Percentiles rank a stretch among this genome's conserved stretches.
These are phyloP conservation scores for Gila orcuttii DNA, from an alignment of 2,113 vertebrate species.

Conservation along the genomic window DNA sequence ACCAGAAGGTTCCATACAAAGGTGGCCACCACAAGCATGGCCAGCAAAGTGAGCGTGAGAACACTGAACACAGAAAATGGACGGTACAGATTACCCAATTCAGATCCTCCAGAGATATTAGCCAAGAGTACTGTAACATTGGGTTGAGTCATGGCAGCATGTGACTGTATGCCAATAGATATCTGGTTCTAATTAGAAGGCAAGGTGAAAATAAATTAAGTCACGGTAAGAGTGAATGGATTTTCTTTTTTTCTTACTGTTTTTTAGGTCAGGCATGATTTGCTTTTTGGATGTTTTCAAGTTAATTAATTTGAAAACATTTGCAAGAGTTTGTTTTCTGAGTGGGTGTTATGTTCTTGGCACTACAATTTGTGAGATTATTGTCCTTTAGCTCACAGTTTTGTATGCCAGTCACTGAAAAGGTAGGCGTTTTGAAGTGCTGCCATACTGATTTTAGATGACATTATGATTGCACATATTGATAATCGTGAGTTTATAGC, in stretches of 20 bases:
- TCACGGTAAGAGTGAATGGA: neutral
- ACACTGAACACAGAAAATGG: constrained; percentile 85
- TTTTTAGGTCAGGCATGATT: constrained; percentile 10
- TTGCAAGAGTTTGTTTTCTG: constrained; percentile 1
- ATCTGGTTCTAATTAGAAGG: constrained; percentile 50
- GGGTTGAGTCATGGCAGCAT: constrained; percentile 66
- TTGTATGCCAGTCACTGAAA: neutral
- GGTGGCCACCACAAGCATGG: constrained; percentile 87
- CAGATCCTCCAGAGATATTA: constrained; percentile 62
- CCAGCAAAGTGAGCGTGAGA: constrained; percentile 84
- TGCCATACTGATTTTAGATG: constrained; percentile 40
- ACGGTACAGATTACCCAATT: constrained; percentile 70
- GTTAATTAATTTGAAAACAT: neutral
- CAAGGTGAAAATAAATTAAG: constrained; percentile 2
- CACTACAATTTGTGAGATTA: constrained; percentile 22
- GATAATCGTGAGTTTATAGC: constrained; percentile 1
- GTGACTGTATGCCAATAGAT: neutral
- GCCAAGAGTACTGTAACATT: constrained; percentile 64
- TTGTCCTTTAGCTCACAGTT: constrained; percentile 7
- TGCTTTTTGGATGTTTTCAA: constrained; percentile 9
- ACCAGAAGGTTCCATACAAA: constrained; percentile 95
- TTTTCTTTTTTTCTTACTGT: neutral
- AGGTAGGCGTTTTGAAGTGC: neutral
- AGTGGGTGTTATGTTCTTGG: neutral
- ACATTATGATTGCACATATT: neutral